A percentile compares a stretch with the other conserved stretches of the same genome.
phyloP scores from a whole-genome alignment of 2,888 invertebrate species.

The Calameuta pallipes region DNA sequence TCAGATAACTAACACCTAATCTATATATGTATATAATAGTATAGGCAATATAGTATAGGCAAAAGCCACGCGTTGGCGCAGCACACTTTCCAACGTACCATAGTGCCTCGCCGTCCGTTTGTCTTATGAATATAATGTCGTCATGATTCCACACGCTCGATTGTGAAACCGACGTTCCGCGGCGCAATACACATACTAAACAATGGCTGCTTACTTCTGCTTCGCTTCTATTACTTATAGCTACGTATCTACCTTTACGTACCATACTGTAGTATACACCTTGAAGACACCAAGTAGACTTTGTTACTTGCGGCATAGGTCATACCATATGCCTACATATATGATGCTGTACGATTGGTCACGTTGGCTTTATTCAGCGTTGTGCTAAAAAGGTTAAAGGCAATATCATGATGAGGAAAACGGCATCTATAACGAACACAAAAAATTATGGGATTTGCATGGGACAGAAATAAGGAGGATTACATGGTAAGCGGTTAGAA shows the following conservation, averaged over 20 bases:
- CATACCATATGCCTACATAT: background rate
- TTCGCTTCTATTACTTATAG: background rate
- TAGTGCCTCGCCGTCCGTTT: slow-evolving; percentile 22
- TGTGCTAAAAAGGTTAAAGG: background rate
- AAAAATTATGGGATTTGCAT: background rate
- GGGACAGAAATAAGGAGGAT: background rate
- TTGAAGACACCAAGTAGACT: background rate
- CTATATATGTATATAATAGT: background rate
- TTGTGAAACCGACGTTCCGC: slow-evolving; percentile 43
- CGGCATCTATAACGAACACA: background rate
- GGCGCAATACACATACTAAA: slow-evolving; percentile 43
- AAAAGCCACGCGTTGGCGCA: slow-evolving; percentile 2
- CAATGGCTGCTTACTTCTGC: slow-evolving; percentile 36
- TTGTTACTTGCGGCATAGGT: background rate
- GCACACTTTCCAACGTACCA: slow-evolving; percentile 15
- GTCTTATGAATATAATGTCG: slow-evolving; percentile 46
- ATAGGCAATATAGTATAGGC: no score
- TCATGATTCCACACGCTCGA: slow-evolving; percentile 52
- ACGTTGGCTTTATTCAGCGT: background rate
- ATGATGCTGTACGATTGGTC: background rate
- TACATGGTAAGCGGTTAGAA: background rate
- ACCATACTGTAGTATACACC: background rate
- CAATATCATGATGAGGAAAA: background rate
- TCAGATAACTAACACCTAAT: background rate
- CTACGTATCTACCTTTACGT: background rate